Conservation (phyloP, 2,888 invertebrate genomes). For the Aphodius granarius region DNA sequence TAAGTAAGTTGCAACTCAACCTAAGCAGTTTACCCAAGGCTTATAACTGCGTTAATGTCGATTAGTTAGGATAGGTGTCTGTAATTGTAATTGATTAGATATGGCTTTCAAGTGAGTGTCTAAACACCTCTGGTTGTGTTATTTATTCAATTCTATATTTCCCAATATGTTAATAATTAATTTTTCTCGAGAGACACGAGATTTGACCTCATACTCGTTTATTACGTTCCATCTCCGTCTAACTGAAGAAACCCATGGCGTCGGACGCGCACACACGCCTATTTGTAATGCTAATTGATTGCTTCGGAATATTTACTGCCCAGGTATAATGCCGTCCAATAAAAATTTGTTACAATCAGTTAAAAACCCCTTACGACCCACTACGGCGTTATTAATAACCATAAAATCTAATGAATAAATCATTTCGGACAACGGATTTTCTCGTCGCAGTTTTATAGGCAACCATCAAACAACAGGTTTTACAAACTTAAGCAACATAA, state of each 20-base stretch:
- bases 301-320: slow-evolving; percentile 23
- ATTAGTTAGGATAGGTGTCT: neutral
- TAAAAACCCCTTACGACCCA: slow-evolving; percentile 11
- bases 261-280: slow-evolving; percentile 11
- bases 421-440: slow-evolving; percentile 2
- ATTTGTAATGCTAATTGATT: slow-evolving; percentile 30
- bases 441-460: neutral
- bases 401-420: slow-evolving; percentile 27
- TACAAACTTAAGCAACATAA: neutral
- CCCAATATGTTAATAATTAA: slow-evolving; percentile 21
- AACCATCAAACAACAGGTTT: neutral
- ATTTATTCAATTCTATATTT: neutral
- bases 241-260: neutral
- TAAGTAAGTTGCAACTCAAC: neutral
- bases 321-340: slow-evolving; percentile 13
- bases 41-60: too few species aligned
- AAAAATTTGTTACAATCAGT: slow-evolving; percentile 24
- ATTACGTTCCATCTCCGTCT: slow-evolving; percentile 19
- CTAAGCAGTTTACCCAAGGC: neutral
- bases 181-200: slow-evolving; percentile 16
- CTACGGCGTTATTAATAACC: slow-evolving; percentile 12
- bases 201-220: slow-evolving; percentile 25
- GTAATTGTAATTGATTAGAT: neutral
- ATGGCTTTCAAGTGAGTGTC: neutral
- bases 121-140: neutral